Percentiles rank a stretch among this genome's conserved stretches.
These are phyloP conservation scores for Eustalomyia histrio DNA, from an alignment of 2,888 invertebrate species.

Conservation along the genomic window DNA sequence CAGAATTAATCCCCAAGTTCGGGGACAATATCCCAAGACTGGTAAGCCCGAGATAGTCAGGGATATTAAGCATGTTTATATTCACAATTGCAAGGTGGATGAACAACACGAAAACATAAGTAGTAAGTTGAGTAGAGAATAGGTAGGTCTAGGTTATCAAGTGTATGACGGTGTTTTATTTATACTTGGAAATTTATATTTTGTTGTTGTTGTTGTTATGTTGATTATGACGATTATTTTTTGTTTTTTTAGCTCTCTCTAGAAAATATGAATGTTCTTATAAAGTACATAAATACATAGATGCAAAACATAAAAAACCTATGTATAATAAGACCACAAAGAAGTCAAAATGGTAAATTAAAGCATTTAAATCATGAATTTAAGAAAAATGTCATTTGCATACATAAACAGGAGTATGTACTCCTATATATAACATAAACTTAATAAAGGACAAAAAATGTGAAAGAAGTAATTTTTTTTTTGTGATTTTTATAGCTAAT, in stretches of 20 bases:
- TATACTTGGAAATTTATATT: constrained; percentile 22
- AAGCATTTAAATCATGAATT: too few relatives aligned
- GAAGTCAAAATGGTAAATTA: too few relatives aligned
- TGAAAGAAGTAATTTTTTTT: too few relatives aligned
- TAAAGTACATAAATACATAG: not conserved
- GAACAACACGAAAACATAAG: constrained; percentile 13
- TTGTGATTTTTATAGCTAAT: too few relatives aligned
- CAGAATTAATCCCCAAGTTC: too few relatives aligned
- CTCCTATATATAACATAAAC: too few relatives aligned
- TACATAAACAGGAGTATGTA: too few relatives aligned
- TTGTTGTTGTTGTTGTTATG: not conserved
- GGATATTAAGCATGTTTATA: constrained; percentile 4
- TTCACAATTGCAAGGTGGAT: constrained; percentile 20
- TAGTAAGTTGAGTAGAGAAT: not conserved
- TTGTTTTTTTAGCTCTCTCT: not conserved
- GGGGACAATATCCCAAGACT: too few relatives aligned
- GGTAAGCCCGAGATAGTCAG: not conserved
- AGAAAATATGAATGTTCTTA: not conserved
- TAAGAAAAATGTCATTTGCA: too few relatives aligned
- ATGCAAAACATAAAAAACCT: too few relatives aligned
- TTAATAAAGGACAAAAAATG: too few relatives aligned
- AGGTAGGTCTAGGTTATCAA: constrained; percentile 20
- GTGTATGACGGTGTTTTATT: not conserved
- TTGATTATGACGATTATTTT: constrained; percentile 24
- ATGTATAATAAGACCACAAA: too few relatives aligned